Conservation (phyloP, 2,113 vertebrate species). For the Atractosteus spatula region DNA sequence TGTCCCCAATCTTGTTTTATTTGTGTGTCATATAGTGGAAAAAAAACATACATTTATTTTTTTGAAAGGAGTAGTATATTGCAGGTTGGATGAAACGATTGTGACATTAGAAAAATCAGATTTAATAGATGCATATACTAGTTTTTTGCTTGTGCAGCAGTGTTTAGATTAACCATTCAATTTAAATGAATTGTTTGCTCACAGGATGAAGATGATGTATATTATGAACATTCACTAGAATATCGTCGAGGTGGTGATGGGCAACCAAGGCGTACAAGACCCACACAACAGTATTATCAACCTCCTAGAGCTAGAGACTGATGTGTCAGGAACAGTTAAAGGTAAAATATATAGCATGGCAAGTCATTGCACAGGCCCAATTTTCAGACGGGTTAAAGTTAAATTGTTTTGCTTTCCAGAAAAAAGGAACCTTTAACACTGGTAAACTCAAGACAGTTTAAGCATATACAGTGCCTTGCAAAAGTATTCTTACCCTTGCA, state of each 20-base stretch:
- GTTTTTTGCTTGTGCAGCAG: neutral
- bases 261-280: constrained; percentile 83
- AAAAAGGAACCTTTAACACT: neutral
- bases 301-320: constrained; percentile 92
- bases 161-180: neutral
- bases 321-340: constrained; percentile 30
- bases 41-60: no score
- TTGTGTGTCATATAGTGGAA: no score
- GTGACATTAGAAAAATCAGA: no score
- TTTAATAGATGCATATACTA: no score
- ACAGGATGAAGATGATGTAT: constrained; percentile 87
- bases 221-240: constrained; percentile 86
- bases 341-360: neutral
- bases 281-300: constrained; percentile 96
- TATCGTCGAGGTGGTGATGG: constrained; percentile 92
- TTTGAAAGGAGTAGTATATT: no score
- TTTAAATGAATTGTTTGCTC: constrained; percentile 52
- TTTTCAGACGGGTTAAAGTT: neutral
- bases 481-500: no score
- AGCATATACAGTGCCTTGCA: no score
- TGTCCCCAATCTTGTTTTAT: no score
- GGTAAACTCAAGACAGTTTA: no score
- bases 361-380: neutral
- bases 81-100: no score
- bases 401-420: neutral